Base-by-base conservation (phyloP, 1,140 invertebrate genomes). In the Heterodera schachtii region DNA sequence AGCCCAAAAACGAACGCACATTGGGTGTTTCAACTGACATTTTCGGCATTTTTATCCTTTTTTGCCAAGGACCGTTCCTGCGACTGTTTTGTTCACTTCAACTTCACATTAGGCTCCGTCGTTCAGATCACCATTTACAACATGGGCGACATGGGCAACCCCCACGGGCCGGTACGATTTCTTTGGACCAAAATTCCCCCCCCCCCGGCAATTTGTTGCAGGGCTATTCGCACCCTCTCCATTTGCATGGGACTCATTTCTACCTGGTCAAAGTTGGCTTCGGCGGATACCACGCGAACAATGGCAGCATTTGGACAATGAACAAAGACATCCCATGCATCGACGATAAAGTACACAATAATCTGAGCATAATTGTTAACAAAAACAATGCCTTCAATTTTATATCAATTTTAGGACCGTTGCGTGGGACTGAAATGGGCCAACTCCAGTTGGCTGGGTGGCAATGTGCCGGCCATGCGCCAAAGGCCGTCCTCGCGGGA, bases 191-290 rank as follows among this genome's bases (percentile, higher is more conserved):
- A 11, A 6, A 52, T 52, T 0, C 11, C 0, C 11, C 11, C 11
- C 0, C 49, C 49, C 31, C 31, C n/a, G n/a, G 31, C 0, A 73
- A 16, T 46, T 47, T 47, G 13, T 13, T 73, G 71, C 41, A 82
- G 5, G 87, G 87, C 16, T 88, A 89, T 67, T 87, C 88, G 0
- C 87, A 88, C 81, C 87, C 87, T 1, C 79, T 88, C 44, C 87
- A 88, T 64, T 79, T 88, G 13, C 87, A 88, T 78, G 87, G 87
- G 3, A 88, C 87, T 7, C 87, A 88, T 77, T 88, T 90, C 67
- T 83, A 82, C 31, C 79, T 88, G 41, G 83, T 88, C 84, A 89
- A 89, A 73, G 82, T 88, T n/a, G 84, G 87, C 44, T 88, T 84
- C 70, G 83, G 85, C 31, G 31, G 73, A 52, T 88, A 86, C 83